Conservation (phyloP, 2,797 vertebrate species). For the Epinephelus malabaricus region DNA sequence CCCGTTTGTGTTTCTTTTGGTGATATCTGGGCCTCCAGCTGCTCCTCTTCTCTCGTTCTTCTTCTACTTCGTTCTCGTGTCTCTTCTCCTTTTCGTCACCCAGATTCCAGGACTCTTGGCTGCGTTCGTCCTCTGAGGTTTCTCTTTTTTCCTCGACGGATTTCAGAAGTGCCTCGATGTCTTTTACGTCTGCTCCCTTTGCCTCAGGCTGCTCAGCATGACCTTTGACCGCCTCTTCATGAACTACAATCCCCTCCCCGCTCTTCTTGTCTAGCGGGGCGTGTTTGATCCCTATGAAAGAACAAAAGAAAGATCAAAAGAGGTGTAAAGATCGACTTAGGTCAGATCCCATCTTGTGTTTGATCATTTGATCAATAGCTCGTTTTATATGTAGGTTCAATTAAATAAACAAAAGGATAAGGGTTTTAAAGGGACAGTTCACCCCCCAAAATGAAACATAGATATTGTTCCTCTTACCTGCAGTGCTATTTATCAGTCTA, state of each 20-base stretch:
- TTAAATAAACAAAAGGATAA: background rate
- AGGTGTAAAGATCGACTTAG: background rate
- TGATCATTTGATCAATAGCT: background rate
- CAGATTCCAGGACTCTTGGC: constrained; percentile 83
- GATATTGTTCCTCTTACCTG: too few relatives aligned
- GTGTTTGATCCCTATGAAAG: constrained; percentile 84
- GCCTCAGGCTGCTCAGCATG: constrained; percentile 46
- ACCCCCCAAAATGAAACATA: too few relatives aligned
- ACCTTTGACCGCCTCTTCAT: constrained; percentile 69
- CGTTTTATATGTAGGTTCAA: background rate
- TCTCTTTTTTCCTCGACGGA: constrained; percentile 77
- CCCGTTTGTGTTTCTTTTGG: constrained; percentile 73
- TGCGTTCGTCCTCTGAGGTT: constrained; percentile 74
- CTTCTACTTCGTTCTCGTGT: constrained; percentile 35
- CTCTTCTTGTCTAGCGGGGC: constrained; percentile 81
- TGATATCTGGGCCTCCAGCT: constrained; percentile 71
- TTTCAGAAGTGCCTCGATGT: constrained; percentile 75
- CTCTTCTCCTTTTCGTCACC: constrained; percentile 77
- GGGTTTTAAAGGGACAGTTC: too few relatives aligned
- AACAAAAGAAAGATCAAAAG: constrained; percentile 20
- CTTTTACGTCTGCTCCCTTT: constrained; percentile 73
- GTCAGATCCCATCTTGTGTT: background rate
- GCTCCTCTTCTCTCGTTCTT: constrained; percentile 68
- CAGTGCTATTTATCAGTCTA: too few relatives aligned
- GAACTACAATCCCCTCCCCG: constrained; percentile 68